phyloP scores from a whole-genome alignment of 2,113 vertebrate species.

The Pipa parva region DNA sequence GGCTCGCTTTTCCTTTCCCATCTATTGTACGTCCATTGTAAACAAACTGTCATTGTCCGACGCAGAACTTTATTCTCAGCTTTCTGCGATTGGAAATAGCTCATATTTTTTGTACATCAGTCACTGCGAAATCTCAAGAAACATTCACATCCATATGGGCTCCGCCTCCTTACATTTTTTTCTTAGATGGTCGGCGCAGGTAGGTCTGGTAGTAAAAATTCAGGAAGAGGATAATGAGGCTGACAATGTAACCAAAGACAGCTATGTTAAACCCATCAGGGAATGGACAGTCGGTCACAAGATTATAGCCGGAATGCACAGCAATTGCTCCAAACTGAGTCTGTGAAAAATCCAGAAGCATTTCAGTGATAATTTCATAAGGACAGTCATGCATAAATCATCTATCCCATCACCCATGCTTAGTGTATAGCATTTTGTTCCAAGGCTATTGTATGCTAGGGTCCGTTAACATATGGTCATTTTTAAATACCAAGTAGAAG shows the following conservation, averaged over 20 bases:
- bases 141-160: too few relatives aligned
- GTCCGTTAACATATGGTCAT: too few relatives aligned
- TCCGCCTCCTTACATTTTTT: not conserved
- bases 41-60: not conserved
- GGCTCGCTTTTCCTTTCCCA: not conserved
- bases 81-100: too few relatives aligned
- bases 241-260: conserved; percentile 56
- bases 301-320: conserved; percentile 57
- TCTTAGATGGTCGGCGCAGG: conserved; percentile 49
- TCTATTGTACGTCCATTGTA: not conserved
- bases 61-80: too few relatives aligned
- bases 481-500: too few relatives aligned
- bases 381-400: too few relatives aligned
- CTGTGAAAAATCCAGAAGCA: conserved; percentile 46
- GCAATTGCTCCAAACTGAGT: conserved; percentile 62
- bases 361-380: too few relatives aligned
- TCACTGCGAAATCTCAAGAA: too few relatives aligned
- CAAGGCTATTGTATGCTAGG: too few relatives aligned
- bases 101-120: too few relatives aligned
- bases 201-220: conserved; percentile 60
- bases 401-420: too few relatives aligned
- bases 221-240: conserved; percentile 60
- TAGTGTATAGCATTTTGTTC: too few relatives aligned
- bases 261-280: conserved; percentile 53
- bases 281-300: conserved; percentile 61